Conservation (phyloP, 2,113 vertebrate species). For the Semicossyphus pulcher region DNA sequence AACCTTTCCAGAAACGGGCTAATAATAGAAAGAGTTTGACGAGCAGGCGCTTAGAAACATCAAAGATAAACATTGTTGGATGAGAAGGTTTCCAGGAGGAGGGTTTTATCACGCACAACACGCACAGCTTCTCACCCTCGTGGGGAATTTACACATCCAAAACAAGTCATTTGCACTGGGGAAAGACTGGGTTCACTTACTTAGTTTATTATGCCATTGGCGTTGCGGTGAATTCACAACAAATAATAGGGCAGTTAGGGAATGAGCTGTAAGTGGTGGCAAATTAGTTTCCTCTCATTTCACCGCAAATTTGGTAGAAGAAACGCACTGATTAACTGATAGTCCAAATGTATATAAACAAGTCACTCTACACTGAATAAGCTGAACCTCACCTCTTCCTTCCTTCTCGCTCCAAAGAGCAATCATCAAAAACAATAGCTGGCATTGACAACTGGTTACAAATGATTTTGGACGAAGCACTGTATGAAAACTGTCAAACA, state of each 20-base stretch:
- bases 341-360: slow-evolving; percentile 36
- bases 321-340: slow-evolving; percentile 16
- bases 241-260: slow-evolving; percentile 29
- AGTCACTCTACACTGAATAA: slow-evolving; percentile 26
- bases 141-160: slow-evolving; percentile 42
- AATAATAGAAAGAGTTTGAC: slow-evolving; percentile 45
- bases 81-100: slow-evolving; percentile 33
- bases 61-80: slow-evolving; percentile 22
- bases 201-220: slow-evolving; percentile 26
- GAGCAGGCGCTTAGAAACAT: slow-evolving; percentile 45
- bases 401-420: slow-evolving; percentile 47
- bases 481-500: slow-evolving; percentile 50
- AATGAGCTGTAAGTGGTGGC: slow-evolving; percentile 22
- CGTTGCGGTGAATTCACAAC: slow-evolving; percentile 34
- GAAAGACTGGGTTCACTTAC: slow-evolving; percentile 24
- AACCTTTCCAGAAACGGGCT: slow-evolving; percentile 48
- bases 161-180: slow-evolving; percentile 6
- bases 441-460: slow-evolving; percentile 42
- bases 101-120: slow-evolving; percentile 12
- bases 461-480: slow-evolving; percentile 49
- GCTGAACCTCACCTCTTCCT: slow-evolving; percentile 39
- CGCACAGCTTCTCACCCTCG: slow-evolving; percentile 24
- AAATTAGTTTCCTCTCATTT: slow-evolving; percentile 46
- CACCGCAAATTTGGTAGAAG: slow-evolving; percentile 43
- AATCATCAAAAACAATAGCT: slow-evolving; percentile 48